Percentiles rank a stretch among this genome's conserved stretches.
Evolutionary conservation across 2,113 vertebrate species (phyloP).

Genomic region (Bujurquina vittata): DNA sequence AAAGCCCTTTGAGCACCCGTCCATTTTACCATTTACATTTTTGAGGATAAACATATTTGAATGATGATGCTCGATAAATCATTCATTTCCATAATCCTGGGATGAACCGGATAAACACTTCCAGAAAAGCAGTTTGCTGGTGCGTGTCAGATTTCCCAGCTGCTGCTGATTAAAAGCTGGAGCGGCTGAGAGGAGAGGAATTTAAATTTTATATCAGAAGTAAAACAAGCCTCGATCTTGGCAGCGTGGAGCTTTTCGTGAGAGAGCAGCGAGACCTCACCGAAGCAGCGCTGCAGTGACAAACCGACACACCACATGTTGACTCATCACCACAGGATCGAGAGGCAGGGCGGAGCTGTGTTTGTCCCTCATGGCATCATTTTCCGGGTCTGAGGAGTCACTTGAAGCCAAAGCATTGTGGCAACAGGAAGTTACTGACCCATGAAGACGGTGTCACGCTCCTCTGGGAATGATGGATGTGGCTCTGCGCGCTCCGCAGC

Average conservation of each 20-base stretch:
- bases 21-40: not conserved
- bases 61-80: not conserved
- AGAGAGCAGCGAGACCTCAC: conserved; percentile 16
- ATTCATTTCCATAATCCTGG: fast-evolving
- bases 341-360: not conserved
- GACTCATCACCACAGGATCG: not conserved
- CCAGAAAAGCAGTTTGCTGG: not conserved
- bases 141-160: conserved; percentile 8
- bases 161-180: conserved; percentile 67
- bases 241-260: conserved; percentile 35
- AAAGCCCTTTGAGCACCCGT: not conserved
- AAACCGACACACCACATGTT: conserved; percentile 5
- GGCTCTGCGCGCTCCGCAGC: not conserved
- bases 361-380: not conserved
- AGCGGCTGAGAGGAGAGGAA: conserved; percentile 14
- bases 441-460: not conserved
- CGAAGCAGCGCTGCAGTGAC: not conserved
- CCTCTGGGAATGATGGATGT: conserved; percentile 3
- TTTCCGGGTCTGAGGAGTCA: not conserved
- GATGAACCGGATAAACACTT: not conserved
- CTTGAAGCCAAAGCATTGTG: not conserved
- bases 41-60: not conserved
- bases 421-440: not conserved
- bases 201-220: conserved; percentile 41
- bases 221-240: conserved; percentile 41